A percentile compares a stretch with the other conserved stretches of the same genome.
phyloP scores from a whole-genome alignment of 2,888 invertebrate genomes.

The Microplitis manilae region DNA sequence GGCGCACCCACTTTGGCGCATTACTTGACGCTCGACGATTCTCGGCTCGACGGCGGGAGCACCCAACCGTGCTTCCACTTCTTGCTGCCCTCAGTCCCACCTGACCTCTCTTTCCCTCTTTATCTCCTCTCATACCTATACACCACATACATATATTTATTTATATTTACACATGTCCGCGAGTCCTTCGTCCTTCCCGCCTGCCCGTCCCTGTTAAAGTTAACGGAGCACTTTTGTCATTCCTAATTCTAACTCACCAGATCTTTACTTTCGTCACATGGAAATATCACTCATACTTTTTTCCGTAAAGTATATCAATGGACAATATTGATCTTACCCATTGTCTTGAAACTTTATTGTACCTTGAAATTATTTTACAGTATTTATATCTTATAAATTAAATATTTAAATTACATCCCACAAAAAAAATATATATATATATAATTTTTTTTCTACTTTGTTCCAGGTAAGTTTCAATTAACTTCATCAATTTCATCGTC shows the following conservation, averaged over 20 bases:
- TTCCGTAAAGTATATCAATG: too few relatives aligned
- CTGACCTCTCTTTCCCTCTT: slow-evolving; percentile 59
- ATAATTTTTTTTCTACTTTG: slow-evolving; percentile 40
- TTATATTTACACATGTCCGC: slow-evolving; percentile 25
- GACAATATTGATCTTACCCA: too few relatives aligned
- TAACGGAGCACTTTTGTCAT: not conserved
- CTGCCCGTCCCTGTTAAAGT: not conserved
- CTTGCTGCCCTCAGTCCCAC: slow-evolving; percentile 62
- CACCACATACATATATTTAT: slow-evolving; percentile 8
- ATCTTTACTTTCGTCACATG: not conserved
- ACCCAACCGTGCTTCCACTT: slow-evolving; percentile 71
- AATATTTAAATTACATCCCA: too few relatives aligned
- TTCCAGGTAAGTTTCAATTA: slow-evolving; percentile 57
- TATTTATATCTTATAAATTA: too few relatives aligned
- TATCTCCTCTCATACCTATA: slow-evolving; percentile 26
- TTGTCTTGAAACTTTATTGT: too few relatives aligned
- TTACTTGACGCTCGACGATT: slow-evolving; percentile 43
- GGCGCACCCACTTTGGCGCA: slow-evolving; percentile 42
- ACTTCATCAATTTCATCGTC: slow-evolving; percentile 10
- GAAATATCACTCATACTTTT: too few relatives aligned
- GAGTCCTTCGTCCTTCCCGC: slow-evolving; percentile 24
- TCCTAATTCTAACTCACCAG: not conserved
- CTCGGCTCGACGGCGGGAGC: slow-evolving; percentile 59
- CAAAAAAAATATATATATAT: not conserved
- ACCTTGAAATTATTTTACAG: too few relatives aligned